Base-by-base conservation (phyloP, 2,113 vertebrate species). In the Thryonomys swinderianus region DNA sequence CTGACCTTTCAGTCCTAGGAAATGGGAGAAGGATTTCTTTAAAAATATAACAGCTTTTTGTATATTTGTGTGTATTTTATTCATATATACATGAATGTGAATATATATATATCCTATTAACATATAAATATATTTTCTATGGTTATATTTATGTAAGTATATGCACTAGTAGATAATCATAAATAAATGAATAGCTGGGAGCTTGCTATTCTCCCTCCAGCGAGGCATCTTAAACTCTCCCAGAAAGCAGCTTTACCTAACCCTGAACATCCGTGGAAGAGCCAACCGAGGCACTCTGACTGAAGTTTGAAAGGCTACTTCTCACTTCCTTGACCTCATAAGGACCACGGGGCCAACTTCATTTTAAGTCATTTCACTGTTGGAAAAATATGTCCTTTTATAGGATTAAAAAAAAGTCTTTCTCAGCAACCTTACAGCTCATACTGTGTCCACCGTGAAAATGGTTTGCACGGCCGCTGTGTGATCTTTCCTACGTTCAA, bases 401-500 rank as follows among this genome's bases (percentile, higher is more conserved):
- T 53, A 59, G 37, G 32, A 78, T 48, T n/a, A 64, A 40, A 88
- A 87, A 67, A 2, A 27, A 20, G 11, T 64, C 64, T 37, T 89
- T 45, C 59, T 40, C 21, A 57, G 74, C 40, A 64, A 69, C 9
- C 53, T 53, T 51, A 16, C 1, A 57, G 55, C 14, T 12, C 32
- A 1, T 1, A 5, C 80, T 55, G 34, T 81, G 87, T 67, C 61
- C 32, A 34, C 10, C 37, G 59, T 17, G 30, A 66, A 90, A 94
- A 74, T 14, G 71, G 74, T 96, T 96, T 80, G 37, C 81, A 1
- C 20, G n/a, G 66, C 71, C n/a, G 40, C 37, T 20, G 7, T 34
- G 66, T 88, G 69, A 87, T 81, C 67, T 96, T 62, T 83, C 57
- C 69, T 95, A 0, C 6, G 59, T 97, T 91, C 67, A 93, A 97